Percentiles rank a stretch among this genome's conserved stretches.
Evolutionary conservation across 2,888 invertebrate genomes (phyloP).

Genomic region (Hydrotaea cyrtoneurina): DNA sequence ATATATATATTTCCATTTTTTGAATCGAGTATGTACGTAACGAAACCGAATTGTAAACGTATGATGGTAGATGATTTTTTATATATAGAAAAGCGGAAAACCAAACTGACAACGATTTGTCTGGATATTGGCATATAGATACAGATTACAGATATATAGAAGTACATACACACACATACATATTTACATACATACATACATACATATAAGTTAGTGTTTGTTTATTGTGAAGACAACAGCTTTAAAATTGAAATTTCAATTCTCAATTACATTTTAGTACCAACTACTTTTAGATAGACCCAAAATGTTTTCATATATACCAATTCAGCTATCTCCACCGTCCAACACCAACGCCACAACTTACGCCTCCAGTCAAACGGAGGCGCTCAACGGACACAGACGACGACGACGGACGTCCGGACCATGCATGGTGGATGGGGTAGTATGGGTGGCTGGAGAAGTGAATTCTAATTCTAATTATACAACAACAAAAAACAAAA

Average conservation of each 20-base stretch:
- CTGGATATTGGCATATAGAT: no score
- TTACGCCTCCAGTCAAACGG: no score
- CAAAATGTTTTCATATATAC: slow-evolving; percentile 64
- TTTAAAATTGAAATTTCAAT: slow-evolving; percentile 68
- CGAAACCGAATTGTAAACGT: neutral
- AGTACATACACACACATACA: neutral
- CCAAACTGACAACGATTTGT: neutral
- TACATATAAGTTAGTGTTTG: slow-evolving; percentile 52
- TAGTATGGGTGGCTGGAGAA: slow-evolving; percentile 27
- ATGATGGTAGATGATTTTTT: neutral
- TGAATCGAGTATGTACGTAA: slow-evolving; percentile 21
- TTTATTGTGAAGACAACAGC: slow-evolving; percentile 67
- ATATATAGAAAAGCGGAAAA: neutral
- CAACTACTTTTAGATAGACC: slow-evolving; percentile 67
- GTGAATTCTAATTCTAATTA: slow-evolving; percentile 14
- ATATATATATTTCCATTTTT: slow-evolving; percentile 27
- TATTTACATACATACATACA: slow-evolving; percentile 25
- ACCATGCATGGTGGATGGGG: neutral
- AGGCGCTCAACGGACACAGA: neutral
- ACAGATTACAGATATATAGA: no score
- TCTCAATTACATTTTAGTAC: slow-evolving; percentile 60
- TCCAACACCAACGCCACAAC: no score
- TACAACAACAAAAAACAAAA: neutral
- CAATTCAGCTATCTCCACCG: slow-evolving; percentile 3
- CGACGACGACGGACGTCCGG: no score